Conservation (phyloP, 2,888 invertebrate genomes). For the Cephus sareptanus region DNA sequence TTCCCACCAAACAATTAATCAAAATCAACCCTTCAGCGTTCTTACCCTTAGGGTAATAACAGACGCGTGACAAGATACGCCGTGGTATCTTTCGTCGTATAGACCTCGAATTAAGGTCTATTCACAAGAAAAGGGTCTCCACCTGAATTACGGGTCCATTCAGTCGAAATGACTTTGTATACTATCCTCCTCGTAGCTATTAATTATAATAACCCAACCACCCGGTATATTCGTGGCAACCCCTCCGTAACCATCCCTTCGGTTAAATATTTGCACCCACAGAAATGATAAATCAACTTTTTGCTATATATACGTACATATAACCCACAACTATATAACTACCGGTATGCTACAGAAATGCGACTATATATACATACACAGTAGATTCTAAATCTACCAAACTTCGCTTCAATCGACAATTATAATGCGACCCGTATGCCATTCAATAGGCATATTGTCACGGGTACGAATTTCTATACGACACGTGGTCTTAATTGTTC, state of each 20-base stretch:
- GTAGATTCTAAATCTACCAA: no score
- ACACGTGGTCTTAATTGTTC: no score
- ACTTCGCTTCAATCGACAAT: no score
- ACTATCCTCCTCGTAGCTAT: conserved; percentile 38
- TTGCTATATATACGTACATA: not conserved
- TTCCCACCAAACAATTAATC: conserved; percentile 42
- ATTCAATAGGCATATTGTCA: no score
- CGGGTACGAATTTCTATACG: no score
- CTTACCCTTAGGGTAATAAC: not conserved
- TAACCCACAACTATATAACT: no score
- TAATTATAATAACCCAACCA: conserved; percentile 52
- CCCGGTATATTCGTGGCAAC: not conserved
- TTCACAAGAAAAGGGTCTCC: conserved; percentile 50
- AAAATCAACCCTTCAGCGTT: conserved; percentile 44
- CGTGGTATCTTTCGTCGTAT: conserved; percentile 22
- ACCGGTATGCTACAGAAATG: no score
- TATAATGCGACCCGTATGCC: no score
- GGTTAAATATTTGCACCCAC: conserved; percentile 32
- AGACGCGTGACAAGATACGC: conserved; percentile 7
- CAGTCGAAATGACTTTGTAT: conserved; percentile 44
- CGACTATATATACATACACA: no score
- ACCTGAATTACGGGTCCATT: conserved; percentile 61
- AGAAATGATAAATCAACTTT: conserved; percentile 12
- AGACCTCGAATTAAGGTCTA: conserved; percentile 53
- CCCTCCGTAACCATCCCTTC: not conserved